Base-by-base conservation (phyloP, 1,140 invertebrate species). In the Rhyacophila brunnea region DNA sequence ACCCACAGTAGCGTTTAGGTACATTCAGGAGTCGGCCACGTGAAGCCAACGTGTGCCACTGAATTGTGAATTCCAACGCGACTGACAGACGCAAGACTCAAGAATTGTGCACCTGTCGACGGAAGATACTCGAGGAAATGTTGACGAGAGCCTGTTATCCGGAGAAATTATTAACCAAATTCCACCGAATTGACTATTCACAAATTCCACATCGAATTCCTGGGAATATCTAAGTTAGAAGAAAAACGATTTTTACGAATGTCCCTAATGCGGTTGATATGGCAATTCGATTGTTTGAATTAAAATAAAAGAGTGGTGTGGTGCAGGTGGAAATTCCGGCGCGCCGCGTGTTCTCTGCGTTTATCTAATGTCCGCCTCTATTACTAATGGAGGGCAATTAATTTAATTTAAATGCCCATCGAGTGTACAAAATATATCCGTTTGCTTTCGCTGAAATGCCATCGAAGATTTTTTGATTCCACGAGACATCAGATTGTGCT, bases 191-290 rank as follows among this genome's bases (percentile, higher is more conserved):
- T 36, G 28, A 48, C 57, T 18, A 60, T 64, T 55, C 56, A 48
- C 45, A 52, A 54, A 63, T 63, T 60, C 62, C 62, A 20, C 52
- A 28, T 10, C 43, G 53, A 54, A 64, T 64, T 64, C 62, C 57
- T 34, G 18, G 34, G 46, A 55, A 64, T 64, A 64, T 64, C 62
- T 64, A 64, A 64, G 60, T 60, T 64, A 60, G 57, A 57, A 55
- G 57, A 64, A 64, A 56, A 51, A 58, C 49, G 48, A 47, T 36
- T 35, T 38, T 53, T 38, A 43, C 44, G 14, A 38, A 59, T 40
- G 57, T 54, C 52, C 19, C n/a, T 9, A 10, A 14, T 15, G 10
- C 49, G 32, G 32, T 11, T 10, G 43, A 20, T 15, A 15, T 19
- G 49, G 49, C 36, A 54, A 19, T 45, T 40, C 49, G 43, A 60